Base-by-base conservation (phyloP, 2,888 invertebrate species). In the Pseudeuparius sepicola region DNA sequence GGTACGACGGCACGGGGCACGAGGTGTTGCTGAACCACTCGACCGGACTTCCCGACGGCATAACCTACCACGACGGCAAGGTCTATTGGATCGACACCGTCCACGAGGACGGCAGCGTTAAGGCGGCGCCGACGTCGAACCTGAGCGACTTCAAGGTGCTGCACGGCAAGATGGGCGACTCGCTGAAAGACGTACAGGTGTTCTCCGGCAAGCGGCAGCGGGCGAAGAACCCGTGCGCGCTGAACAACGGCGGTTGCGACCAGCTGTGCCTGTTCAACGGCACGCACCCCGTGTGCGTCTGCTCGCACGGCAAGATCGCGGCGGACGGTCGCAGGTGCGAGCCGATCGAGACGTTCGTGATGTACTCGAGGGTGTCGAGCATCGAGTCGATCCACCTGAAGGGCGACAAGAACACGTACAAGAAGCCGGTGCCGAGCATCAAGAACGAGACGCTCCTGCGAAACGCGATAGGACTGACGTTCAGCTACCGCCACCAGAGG, bases 401-500 rank as follows among this genome's bases (percentile, higher is more conserved):
- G 57, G 70, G 71, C 14, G 77, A 80, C 53, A 77, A 77, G 39
- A 68, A 70, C 31, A 70, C 79, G 43, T 73, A 78, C 49, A 89
- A 88, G 57, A 73, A 84, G 18, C 89, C 90, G 0, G 75, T 78
- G 47, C 73, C 78, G 27, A 69, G 75, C 23, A 82, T 90, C 36
- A 71, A 75, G 42, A 75, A 82, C 54, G 64, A 73, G 41, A 76
- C 78, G 4, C 63, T 74, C 50, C 79, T 90, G 73, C 70, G 84
- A 36, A 90, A 90, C 64, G 87, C 85, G 5, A 88, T 90, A 51
- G 88, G 85, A 13, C 67, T 92, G 33, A 73, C 85, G 2, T 87
- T 78, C 61, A 83, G 86, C 64, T 86, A 80, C 61, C 62, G 65
- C 38, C 64, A 65, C 17, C 68, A 74, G 46, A 65, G 75, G 31